Percentiles rank a stretch among this genome's conserved stretches.
Evolutionary conservation across 2,113 vertebrate genomes (phyloP).

Genomic region (Melozone crissalis): DNA sequence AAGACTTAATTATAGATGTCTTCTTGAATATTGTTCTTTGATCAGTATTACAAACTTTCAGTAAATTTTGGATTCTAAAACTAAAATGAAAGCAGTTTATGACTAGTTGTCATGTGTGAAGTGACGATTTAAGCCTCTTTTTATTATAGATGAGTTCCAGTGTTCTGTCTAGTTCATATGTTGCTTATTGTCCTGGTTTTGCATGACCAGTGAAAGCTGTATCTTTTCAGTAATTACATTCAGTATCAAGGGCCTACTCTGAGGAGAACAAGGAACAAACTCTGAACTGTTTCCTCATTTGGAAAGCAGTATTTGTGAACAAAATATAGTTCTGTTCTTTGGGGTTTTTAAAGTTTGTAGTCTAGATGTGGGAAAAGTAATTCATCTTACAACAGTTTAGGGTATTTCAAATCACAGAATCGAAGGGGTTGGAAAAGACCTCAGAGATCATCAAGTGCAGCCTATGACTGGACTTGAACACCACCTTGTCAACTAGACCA

Average conservation of each 20-base stretch:
- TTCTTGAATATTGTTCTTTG: not conserved
- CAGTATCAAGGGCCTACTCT: not conserved
- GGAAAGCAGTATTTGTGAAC: not conserved
- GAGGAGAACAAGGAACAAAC: not conserved
- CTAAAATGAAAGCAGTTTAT: not conserved
- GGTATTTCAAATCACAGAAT: not conserved
- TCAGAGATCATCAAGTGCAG: not conserved
- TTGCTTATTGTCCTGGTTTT: not conserved
- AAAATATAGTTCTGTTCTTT: not conserved
- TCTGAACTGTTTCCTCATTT: not conserved
- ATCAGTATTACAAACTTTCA: not conserved
- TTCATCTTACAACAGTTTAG: not conserved
- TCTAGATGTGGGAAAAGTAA: not conserved
- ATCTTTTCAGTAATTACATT: not conserved
- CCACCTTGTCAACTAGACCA: not conserved
- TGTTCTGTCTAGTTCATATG: not conserved
- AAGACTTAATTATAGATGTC: not conserved
- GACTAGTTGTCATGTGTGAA: not conserved
- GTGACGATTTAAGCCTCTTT: not conserved
- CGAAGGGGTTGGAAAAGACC: not conserved
- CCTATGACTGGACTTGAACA: not conserved
- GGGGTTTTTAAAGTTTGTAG: not conserved
- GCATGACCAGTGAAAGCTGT: not conserved
- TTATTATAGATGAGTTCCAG: not conserved
- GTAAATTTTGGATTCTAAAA: not conserved